Evolutionary conservation across 2,113 vertebrate genomes (phyloP).

Genomic region (Python bivittatus): DNA sequence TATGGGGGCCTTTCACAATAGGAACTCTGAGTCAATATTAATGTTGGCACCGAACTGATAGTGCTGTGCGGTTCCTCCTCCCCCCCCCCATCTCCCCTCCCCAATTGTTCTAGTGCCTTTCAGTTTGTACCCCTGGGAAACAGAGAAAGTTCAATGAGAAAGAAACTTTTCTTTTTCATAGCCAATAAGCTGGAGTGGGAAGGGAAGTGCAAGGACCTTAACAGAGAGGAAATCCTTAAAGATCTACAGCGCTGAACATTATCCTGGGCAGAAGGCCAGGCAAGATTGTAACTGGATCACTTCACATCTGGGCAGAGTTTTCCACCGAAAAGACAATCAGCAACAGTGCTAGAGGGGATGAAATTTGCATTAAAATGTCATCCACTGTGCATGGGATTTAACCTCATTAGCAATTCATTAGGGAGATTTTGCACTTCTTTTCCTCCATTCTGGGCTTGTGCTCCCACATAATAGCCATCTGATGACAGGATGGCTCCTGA

Average conservation of each 20-base stretch:
- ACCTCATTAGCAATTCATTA: conserved; percentile 11
- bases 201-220: background rate
- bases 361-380: background rate
- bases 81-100: too few species aligned
- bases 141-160: background rate
- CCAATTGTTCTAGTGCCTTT: background rate
- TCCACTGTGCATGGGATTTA: background rate
- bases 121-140: conserved; percentile 17
- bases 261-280: conserved; percentile 10
- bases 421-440: background rate
- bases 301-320: background rate
- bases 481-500: background rate
- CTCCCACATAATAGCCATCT: background rate
- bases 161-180: background rate
- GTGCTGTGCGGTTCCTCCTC: background rate
- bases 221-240: background rate
- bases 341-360: background rate
- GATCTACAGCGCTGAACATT: background rate
- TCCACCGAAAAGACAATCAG: background rate
- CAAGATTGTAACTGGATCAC: background rate
- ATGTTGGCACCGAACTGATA: background rate
- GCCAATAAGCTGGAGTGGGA: background rate
- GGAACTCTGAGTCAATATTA: background rate
- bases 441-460: background rate
- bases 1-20: background rate